These are phyloP conservation scores for Acropora yongei DNA, from an alignment of 64 coral and sea anemone genomes.

Conservation along the genomic window DNA sequence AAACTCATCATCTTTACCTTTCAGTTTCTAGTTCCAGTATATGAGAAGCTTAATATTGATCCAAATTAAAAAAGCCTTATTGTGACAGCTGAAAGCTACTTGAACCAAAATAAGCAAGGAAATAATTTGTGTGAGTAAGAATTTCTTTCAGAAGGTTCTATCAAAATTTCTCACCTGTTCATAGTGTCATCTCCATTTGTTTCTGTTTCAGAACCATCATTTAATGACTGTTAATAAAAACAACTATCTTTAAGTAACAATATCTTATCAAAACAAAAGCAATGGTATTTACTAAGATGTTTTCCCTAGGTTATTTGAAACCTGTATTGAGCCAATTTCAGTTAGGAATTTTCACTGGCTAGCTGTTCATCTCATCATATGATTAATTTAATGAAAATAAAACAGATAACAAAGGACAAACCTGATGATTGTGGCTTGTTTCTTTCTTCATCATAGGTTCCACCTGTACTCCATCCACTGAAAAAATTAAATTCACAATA, in stretches of 20 bases:
- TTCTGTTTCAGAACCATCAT: slow-evolving; percentile 14
- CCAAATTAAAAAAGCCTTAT: no score
- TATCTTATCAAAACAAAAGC: no score
- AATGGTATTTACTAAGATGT: no score
- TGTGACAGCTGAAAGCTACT: background rate
- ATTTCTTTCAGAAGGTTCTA: no score
- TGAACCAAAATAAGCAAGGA: background rate
- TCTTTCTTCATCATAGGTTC: slow-evolving; percentile 84
- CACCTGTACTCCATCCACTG: slow-evolving; percentile 83
- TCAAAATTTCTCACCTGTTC: background rate
- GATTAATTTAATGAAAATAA: background rate
- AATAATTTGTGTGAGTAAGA: no score
- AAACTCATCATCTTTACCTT: no score
- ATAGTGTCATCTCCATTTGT: slow-evolving; percentile 5
- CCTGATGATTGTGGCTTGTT: slow-evolving; percentile 64
- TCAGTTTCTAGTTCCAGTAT: no score
- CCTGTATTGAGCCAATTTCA: no score
- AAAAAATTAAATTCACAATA: background rate
- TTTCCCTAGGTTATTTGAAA: no score
- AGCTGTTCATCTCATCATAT: background rate
- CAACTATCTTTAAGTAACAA: background rate
- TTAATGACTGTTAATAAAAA: background rate
- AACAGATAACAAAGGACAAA: background rate
- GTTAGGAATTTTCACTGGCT: no score
- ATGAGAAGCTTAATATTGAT: no score